Conservation (phyloP, 2,113 vertebrate species). For the Corythornis cristatus region DNA sequence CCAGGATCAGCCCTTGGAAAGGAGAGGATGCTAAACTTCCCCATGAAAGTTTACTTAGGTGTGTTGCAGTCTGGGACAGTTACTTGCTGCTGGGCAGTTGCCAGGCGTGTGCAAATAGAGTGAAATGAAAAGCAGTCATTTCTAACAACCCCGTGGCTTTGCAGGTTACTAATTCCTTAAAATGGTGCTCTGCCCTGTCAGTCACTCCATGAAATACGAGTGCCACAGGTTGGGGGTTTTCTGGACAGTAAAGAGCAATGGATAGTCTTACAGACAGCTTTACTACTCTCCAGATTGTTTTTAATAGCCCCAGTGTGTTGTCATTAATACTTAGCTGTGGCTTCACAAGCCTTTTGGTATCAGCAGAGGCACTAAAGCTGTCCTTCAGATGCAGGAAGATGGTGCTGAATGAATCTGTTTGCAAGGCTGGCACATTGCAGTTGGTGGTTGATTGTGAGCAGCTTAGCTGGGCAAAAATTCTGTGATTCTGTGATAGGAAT, state of each 20-base stretch:
- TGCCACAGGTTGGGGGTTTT: neutral
- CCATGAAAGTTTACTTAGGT: neutral
- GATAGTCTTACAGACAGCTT: neutral
- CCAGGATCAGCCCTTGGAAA: neutral
- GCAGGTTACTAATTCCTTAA: neutral
- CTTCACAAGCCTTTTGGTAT: neutral
- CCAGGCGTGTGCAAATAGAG: neutral
- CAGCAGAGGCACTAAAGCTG: neutral
- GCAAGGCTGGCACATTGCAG: neutral
- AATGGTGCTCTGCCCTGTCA: neutral
- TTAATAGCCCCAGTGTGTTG: neutral
- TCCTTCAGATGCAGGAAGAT: neutral
- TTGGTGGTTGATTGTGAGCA: neutral
- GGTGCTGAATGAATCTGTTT: neutral
- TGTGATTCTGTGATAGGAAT: neutral
- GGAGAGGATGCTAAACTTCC: neutral
- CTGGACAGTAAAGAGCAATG: neutral
- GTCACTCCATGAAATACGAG: neutral
- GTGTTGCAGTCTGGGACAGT: neutral
- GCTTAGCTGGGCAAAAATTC: neutral
- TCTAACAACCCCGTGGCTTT: neutral
- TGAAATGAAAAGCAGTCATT: neutral
- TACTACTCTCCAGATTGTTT: neutral
- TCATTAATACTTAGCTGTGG: neutral
- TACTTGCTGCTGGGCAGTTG: neutral